Evolutionary conservation across 2,113 vertebrate species (phyloP).

Genomic region (Hemicordylus capensis): DNA sequence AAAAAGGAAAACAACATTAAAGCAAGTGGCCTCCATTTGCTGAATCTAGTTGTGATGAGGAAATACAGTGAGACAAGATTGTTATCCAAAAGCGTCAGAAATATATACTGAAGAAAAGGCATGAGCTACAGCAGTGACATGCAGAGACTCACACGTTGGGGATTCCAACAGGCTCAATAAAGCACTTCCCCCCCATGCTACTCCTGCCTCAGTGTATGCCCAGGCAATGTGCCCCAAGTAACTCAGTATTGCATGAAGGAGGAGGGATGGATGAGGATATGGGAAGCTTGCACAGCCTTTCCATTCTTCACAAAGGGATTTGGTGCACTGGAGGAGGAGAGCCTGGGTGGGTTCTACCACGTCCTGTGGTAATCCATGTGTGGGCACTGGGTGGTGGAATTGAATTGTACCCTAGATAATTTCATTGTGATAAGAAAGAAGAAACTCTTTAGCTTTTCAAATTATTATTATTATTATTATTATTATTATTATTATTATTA

Average conservation of each 20-base stretch:
- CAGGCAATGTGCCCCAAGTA: neutral
- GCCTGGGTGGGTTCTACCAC: neutral
- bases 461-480: no score
- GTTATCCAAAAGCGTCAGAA: neutral
- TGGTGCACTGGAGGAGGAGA: neutral
- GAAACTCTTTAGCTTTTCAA: constrained; percentile 34
- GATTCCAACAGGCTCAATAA: neutral
- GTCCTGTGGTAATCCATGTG: neutral
- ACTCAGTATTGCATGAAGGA: neutral
- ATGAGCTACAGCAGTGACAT: neutral
- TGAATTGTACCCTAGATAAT: constrained; percentile 15
- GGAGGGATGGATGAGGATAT: neutral
- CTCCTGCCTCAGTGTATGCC: neutral
- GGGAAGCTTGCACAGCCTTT: neutral
- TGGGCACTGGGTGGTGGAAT: neutral
- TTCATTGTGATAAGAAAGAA: constrained; percentile 14
- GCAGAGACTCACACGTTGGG: neutral
- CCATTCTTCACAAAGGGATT: neutral
- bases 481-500: no score
- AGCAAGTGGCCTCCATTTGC: constrained; percentile 8
- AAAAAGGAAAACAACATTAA: constrained; percentile 18
- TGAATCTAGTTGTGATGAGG: constrained; percentile 32
- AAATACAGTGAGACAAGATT: constrained; percentile 10
- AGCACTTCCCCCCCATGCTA: no score
- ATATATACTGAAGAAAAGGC: neutral